phyloP scores from a whole-genome alignment of 2,113 vertebrate genomes.

The Jaculus jaculus region DNA sequence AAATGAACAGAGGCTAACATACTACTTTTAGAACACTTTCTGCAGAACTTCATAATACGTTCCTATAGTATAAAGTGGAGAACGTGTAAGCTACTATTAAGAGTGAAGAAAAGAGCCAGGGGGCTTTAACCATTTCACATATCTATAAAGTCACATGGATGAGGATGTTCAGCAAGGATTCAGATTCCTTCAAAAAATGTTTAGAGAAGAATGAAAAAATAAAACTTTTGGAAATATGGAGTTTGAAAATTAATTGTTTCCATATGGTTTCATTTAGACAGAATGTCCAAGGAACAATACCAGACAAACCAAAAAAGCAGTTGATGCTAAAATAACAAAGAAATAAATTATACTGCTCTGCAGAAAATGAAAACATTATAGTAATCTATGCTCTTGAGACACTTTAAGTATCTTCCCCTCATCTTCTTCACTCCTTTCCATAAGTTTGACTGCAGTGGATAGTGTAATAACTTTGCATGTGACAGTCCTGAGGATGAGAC shows the following conservation, averaged over 20 bases:
- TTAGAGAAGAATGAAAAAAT: conserved; percentile 18
- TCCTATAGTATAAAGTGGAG: conserved; percentile 10
- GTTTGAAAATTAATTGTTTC: conserved; percentile 22
- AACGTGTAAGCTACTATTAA: background rate
- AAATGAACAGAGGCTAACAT: conserved; percentile 11
- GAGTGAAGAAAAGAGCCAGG: background rate
- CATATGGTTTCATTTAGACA: conserved; percentile 3
- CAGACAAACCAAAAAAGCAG: conserved; percentile 13
- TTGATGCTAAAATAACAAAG: background rate
- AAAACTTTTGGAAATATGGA: conserved; percentile 4
- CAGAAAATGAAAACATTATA: conserved; percentile 34
- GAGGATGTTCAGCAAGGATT: conserved; percentile 15
- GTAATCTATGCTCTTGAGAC: background rate
- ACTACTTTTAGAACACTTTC: background rate
- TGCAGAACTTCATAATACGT: conserved; percentile 6
- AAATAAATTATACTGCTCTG: conserved; percentile 19
- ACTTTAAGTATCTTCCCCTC: conserved; percentile 6
- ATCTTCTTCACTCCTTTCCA: background rate
- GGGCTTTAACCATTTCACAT: conserved; percentile 8
- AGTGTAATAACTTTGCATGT: background rate
- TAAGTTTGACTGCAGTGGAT: conserved; percentile 33
- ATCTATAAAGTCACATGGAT: background rate
- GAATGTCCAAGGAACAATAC: background rate
- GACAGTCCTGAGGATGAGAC: conserved; percentile 19
- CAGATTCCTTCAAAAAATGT: conserved; percentile 30